Base-by-base conservation (phyloP, 30 jellyfish, hydroid and myxozoan species). In the Aurelia sp. region DNA sequence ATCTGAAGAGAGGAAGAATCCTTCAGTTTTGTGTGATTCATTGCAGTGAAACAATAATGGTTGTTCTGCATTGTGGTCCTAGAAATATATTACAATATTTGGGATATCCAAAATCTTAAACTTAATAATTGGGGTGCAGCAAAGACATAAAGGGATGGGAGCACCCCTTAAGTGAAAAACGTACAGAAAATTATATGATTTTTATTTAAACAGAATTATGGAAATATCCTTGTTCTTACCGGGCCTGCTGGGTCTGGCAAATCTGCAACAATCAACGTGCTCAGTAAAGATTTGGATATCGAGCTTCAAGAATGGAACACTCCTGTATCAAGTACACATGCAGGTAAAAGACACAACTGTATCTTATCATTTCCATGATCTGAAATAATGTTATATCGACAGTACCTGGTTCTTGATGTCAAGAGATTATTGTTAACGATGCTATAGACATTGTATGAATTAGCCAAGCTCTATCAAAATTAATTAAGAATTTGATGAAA, bases 191-290 rank as follows among this genome's bases (percentile, higher is more conserved):
- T 23, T 0, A 15, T 62, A 30, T 16, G 15, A 9, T 27, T 70
- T 50, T 52, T 41, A 62, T 19, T 58, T 57, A 6, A 33, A 17
- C 70, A 91, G 98, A 72, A 60, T 22, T 58, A 13, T 3, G 89
- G 87, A 19, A 89, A 85, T 47, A 74, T 93, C 17, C 91, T 93
- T 48, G 83, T 93, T 27, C 86, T 93, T 19, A 93, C 97, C 53
- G 98, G 98, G 1, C 98, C 97, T 11, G 83, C 96, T 15, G 98
- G 98, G 8, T 70, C 92, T 23, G 98, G 98, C 15, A 93, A 93
- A 73, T 72, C 98, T 6, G 98, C 98, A 55, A 82, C 94, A 27
- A 44, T 93, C 21, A 74, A 88, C 41, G 96, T 79, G 19, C 79
- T 93, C 15, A 64, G 94, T 65, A 76, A 67, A 37, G 92, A 88